phyloP scores from a whole-genome alignment of 1,140 invertebrate genomes.

The Lethrus apterus region DNA sequence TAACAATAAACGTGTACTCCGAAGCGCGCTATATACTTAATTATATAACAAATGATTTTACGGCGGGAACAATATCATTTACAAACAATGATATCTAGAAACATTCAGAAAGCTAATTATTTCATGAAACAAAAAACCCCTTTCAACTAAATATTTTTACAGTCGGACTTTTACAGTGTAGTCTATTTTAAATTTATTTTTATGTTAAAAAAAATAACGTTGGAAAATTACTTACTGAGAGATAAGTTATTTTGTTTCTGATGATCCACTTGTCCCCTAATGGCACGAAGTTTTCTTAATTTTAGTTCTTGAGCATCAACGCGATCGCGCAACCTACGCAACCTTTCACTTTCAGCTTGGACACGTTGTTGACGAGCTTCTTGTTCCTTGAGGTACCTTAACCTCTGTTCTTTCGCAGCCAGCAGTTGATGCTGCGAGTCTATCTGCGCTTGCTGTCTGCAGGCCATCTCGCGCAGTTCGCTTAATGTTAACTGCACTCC shows the following conservation, averaged over 20 bases:
- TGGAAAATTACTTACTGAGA: conserved; percentile 74
- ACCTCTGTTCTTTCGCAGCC: conserved; percentile 84
- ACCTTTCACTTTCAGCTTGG: conserved; percentile 79
- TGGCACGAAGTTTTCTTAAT: conserved; percentile 77
- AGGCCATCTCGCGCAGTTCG: conserved; percentile 93
- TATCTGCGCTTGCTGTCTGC: conserved; percentile 92
- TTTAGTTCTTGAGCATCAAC: conserved; percentile 92
- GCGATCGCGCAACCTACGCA: conserved; percentile 78
- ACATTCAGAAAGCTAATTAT: too few relatives aligned
- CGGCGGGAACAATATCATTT: too few relatives aligned
- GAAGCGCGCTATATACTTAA: too few relatives aligned
- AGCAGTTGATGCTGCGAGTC: conserved; percentile 86
- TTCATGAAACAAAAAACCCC: too few relatives aligned
- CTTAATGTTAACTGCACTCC: conserved; percentile 79
- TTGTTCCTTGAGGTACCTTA: conserved; percentile 90
- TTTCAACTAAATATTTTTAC: too few relatives aligned
- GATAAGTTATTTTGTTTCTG: conserved; percentile 84
- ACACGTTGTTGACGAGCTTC: conserved; percentile 76
- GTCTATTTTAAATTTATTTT: too few relatives aligned
- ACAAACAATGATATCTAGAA: too few relatives aligned
- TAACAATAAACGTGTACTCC: too few relatives aligned
- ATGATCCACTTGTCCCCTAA: conserved; percentile 86
- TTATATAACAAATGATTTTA: too few relatives aligned
- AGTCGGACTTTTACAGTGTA: too few relatives aligned
- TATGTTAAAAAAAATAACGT: too few relatives aligned